Conservation (phyloP, 2,797 vertebrate genomes). For the Argentina silus region DNA sequence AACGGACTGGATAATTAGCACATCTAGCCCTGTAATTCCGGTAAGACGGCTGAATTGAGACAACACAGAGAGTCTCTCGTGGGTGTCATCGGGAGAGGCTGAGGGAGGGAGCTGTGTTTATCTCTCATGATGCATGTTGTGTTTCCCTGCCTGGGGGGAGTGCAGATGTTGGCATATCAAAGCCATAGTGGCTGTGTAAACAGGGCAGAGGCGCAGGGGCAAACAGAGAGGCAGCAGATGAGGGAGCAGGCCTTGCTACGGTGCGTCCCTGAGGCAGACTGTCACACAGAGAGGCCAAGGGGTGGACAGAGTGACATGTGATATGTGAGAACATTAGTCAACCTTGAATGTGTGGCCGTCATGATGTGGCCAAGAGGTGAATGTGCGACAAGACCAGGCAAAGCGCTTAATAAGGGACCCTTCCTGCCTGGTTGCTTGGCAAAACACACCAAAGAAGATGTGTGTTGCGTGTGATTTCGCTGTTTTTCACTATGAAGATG, state of each 20-base stretch:
- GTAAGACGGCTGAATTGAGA: conserved; percentile 46
- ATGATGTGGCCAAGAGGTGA: neutral
- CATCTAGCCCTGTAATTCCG: conserved; percentile 51
- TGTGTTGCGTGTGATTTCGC: neutral
- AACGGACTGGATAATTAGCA: conserved; percentile 61
- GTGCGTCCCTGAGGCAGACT: neutral
- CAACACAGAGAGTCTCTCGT: conserved; percentile 45
- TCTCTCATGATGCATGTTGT: conserved; percentile 11
- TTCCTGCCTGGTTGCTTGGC: neutral
- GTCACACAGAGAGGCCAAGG: neutral
- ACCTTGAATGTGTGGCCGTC: neutral
- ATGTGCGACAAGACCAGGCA: neutral
- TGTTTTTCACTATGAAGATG: neutral
- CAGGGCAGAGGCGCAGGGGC: neutral
- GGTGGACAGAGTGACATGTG: neutral
- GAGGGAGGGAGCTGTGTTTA: conserved; percentile 27
- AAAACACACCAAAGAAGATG: neutral
- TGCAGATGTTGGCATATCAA: conserved; percentile 20
- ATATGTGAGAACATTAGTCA: neutral
- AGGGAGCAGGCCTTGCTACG: neutral
- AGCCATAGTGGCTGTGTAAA: conserved; percentile 12
- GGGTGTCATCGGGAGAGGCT: conserved; percentile 32
- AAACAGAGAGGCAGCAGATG: conserved; percentile 3
- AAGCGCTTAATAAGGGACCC: neutral
- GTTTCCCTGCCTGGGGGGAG: conserved; percentile 9